These are phyloP conservation scores for Campopleginae sp. DNA, from an alignment of 2,888 invertebrate genomes.

Conservation along the genomic window DNA sequence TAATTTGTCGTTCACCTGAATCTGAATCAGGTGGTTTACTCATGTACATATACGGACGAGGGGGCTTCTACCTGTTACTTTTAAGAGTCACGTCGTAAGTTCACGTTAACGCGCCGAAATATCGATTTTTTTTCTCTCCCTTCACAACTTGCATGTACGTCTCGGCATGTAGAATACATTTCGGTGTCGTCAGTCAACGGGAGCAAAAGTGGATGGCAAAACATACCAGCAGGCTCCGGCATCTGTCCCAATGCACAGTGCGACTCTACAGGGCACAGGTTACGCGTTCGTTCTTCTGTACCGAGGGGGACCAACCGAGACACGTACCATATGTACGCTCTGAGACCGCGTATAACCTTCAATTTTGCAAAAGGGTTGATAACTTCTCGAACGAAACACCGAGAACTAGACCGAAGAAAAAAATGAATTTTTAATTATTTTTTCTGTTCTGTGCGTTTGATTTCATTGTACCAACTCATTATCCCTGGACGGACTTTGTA, in stretches of 20 bases:
- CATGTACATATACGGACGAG: slow-evolving; percentile 19
- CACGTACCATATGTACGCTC: slow-evolving; percentile 6
- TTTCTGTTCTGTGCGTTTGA: not conserved
- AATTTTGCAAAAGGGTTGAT: not conserved
- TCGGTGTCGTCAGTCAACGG: slow-evolving; percentile 40
- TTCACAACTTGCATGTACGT: slow-evolving; percentile 64
- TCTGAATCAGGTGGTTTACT: slow-evolving; percentile 47
- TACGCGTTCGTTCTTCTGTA: slow-evolving; percentile 57
- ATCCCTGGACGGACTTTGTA: not conserved
- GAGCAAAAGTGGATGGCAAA: slow-evolving; percentile 53
- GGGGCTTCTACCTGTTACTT: slow-evolving; percentile 66
- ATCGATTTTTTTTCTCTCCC: slow-evolving; percentile 75
- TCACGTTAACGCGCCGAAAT: slow-evolving; percentile 73
- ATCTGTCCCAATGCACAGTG: slow-evolving; percentile 72
- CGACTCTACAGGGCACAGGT: slow-evolving; percentile 67
- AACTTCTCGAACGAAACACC: not conserved
- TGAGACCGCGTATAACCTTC: not conserved
- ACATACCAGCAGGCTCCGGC: slow-evolving; percentile 72
- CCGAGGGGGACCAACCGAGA: slow-evolving; percentile 39
- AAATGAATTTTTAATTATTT: not conserved
- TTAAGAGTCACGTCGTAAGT: slow-evolving; percentile 37
- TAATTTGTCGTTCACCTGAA: slow-evolving; percentile 55
- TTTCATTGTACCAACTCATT: not conserved
- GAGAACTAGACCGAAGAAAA: not conserved
- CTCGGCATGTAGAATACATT: slow-evolving; percentile 43